These are phyloP conservation scores for Cepphus grylle DNA, from an alignment of 2,113 vertebrate species.

Conservation along the genomic window DNA sequence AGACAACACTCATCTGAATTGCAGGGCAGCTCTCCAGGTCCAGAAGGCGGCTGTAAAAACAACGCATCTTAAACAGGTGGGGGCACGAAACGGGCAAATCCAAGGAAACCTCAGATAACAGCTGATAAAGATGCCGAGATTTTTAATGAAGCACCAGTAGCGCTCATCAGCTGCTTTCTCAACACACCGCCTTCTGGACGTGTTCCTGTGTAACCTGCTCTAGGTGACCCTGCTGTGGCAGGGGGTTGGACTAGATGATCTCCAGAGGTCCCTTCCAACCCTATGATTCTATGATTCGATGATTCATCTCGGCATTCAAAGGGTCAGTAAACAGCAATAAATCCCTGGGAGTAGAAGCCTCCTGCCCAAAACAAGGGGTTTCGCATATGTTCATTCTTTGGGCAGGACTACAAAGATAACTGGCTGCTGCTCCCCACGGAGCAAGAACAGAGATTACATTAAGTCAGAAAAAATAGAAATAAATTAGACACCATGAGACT, in stretches of 20 bases:
- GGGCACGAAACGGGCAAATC: not conserved
- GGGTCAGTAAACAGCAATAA: not conserved
- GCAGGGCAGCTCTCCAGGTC: not conserved
- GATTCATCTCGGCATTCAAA: not conserved
- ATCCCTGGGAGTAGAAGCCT: not conserved
- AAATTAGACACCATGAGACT: conserved; percentile 47
- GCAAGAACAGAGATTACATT: conserved; percentile 30
- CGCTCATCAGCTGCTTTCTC: not conserved
- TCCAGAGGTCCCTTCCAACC: too few species aligned
- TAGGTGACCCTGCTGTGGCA: too few species aligned
- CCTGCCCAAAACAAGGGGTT: conserved; percentile 21
- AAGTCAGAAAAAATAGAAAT: conserved; percentile 34
- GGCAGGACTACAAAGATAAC: conserved; percentile 28
- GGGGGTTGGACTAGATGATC: too few species aligned
- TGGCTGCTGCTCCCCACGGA: not conserved
- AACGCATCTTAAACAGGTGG: not conserved
- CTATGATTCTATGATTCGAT: too few species aligned
- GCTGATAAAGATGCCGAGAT: not conserved
- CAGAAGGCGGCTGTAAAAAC: not conserved
- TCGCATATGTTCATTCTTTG: not conserved
- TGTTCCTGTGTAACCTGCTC: too few species aligned
- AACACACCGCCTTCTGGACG: not conserved
- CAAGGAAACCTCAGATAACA: not conserved
- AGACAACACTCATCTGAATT: not conserved
- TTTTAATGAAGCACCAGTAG: not conserved